Conservation (phyloP, 2,797 vertebrate species). For the Acanthurus leucopareius region DNA sequence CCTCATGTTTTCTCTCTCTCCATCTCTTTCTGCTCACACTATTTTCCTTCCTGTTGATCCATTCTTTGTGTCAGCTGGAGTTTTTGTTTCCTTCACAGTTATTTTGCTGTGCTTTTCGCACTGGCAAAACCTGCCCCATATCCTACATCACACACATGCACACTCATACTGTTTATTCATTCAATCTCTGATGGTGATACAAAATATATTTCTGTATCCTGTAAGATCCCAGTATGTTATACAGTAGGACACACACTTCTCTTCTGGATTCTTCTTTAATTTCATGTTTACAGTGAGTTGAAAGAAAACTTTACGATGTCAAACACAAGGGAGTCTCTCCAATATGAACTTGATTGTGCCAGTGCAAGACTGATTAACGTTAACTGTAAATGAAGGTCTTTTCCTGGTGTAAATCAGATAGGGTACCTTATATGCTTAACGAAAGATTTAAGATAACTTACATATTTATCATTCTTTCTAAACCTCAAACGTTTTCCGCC, state of each 20-base stretch:
- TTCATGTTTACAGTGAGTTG: not conserved
- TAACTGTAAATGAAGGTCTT: not conserved
- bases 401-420: conserved; percentile 45
- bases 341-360: conserved; percentile 6
- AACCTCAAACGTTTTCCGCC: conserved; percentile 45
- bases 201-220: conserved; percentile 13
- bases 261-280: not conserved
- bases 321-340: conserved; percentile 1
- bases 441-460: too few relatives aligned
- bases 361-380: conserved; percentile 30
- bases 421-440: conserved; percentile 26
- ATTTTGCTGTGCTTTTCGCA: conserved; percentile 21
- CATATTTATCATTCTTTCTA: conserved; percentile 48
- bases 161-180: conserved; percentile 16
- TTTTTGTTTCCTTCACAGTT: conserved; percentile 19
- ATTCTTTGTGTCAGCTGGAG: conserved; percentile 15
- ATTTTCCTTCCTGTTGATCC: conserved; percentile 24
- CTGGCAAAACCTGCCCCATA: conserved; percentile 13
- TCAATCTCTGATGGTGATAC: conserved; percentile 21
- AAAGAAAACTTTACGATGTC: conserved; percentile 8
- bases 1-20: conserved; percentile 24
- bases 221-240: conserved; percentile 2
- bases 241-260: not conserved
- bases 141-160: conserved; percentile 16
- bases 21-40: conserved; percentile 7